Evolutionary conservation across 2,113 vertebrate genomes (phyloP).

Genomic region (Bufo gargarizans): DNA sequence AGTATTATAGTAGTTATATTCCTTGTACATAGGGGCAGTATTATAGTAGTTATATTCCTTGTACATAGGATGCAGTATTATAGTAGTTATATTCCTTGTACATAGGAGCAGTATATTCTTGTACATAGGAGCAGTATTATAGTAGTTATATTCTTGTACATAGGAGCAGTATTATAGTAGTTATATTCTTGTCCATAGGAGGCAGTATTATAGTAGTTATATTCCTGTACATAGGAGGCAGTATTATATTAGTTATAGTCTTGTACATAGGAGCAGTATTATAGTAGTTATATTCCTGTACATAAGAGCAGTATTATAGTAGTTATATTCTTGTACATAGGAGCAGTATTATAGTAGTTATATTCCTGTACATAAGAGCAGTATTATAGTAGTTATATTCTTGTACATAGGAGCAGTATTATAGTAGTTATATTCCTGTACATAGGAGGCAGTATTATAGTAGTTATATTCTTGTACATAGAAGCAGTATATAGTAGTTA

Average conservation of each 20-base stretch:
- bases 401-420: constrained; percentile 1
- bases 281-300: too few species aligned
- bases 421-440: constrained; percentile 14
- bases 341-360: constrained; percentile 1
- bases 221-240: neutral
- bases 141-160: constrained; percentile 4
- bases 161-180: constrained; percentile 10
- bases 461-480: constrained; percentile 8
- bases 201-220: constrained; percentile 8
- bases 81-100: constrained; percentile 9
- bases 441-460: constrained; percentile 11
- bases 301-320: too few species aligned
- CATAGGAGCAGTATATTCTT: neutral
- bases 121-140: constrained; percentile 8
- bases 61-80: constrained; percentile 1
- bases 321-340: too few species aligned
- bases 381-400: constrained; percentile 16
- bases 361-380: neutral
- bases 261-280: neutral
- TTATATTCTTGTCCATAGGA: constrained; percentile 8
- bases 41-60: constrained; percentile 7
- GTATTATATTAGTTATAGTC: constrained; percentile 17
- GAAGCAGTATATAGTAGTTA: constrained; percentile 20
- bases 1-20: neutral
- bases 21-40: neutral